phyloP scores from a whole-genome alignment of 2,797 vertebrate genomes.

The Cyprinodon diabolis region DNA sequence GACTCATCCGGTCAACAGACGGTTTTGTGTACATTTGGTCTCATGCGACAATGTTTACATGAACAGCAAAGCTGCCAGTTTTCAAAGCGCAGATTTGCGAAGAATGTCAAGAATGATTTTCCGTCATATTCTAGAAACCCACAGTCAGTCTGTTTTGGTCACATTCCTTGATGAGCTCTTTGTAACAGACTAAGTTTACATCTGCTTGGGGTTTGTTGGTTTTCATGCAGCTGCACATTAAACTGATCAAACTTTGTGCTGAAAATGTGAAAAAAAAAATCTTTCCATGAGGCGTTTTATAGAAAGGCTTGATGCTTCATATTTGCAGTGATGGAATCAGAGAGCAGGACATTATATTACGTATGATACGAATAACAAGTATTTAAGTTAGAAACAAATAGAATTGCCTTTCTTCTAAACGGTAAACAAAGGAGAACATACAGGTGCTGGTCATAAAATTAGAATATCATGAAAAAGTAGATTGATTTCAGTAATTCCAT shows the following conservation, averaged over 20 bases:
- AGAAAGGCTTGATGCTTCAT: neutral
- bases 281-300: neutral
- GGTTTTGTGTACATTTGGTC: constrained; percentile 9
- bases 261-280: constrained; percentile 27
- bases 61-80: constrained; percentile 18
- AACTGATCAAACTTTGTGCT: constrained; percentile 12
- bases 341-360: neutral
- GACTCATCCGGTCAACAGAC: neutral
- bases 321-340: neutral
- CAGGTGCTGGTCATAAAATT: too few species aligned
- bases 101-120: constrained; percentile 15
- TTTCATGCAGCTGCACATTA: constrained; percentile 24
- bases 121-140: constrained; percentile 4
- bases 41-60: constrained; percentile 21
- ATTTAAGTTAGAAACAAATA: too few species aligned
- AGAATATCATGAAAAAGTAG: too few species aligned
- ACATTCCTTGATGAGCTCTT: constrained; percentile 1
- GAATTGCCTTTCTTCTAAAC: too few species aligned
- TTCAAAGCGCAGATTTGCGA: constrained; percentile 9
- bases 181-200: constrained; percentile 8
- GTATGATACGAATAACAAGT: too few species aligned
- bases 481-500: too few species aligned
- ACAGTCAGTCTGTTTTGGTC: constrained; percentile 2
- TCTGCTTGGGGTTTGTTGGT: constrained; percentile 33
- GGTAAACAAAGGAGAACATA: too few species aligned